Base-by-base conservation (phyloP, 1,140 invertebrate genomes). In the Drosophila baimaii region DNA sequence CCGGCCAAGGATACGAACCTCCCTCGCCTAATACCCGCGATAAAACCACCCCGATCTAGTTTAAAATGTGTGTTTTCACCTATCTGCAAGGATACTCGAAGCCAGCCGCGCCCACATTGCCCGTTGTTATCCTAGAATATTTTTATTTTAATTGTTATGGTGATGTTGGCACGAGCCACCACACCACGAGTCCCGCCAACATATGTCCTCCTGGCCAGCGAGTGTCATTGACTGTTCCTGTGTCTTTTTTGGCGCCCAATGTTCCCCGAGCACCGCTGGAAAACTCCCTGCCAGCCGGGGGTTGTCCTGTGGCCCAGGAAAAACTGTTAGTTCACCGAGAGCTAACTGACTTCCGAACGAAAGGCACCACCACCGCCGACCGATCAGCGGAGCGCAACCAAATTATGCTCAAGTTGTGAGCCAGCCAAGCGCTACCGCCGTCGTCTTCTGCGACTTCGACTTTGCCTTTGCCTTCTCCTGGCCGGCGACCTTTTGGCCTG, bases 131-230 rank as follows among this genome's bases (percentile, higher is more conserved):
- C 84, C 82, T 81, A 75, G 82, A 75, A 80, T 89, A 83, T 89
- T 83, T 77, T 70, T 35, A 44, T 79, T 83, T 89, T 89, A 89
- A 88, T 88, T 83, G 84, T 89, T 83, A 88, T 88, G 84, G 57
- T 89, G 84, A 83, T 84, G 81, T 77, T 85, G 82, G 83, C 83
- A 88, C 83, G 83, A 83, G 83, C 80, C 83, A 80, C 27, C n/a
- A 47, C 46, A 23, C 8, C 7, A 49, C 35, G 17, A 49, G 27
- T 23, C 72, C 12, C 37, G 19, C 41, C 29, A 41, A 73, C 83
- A 88, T 88, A 88, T 88, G 76, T 51, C 61, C 68, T 71, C 27
- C 49, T 15, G 49, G 69, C 13, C 35, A 55, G 35, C 39, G 55
- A 70, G 49, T 88, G 83, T 80, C 83, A 88, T 89, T 88, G 83